Evolutionary conservation across 1,140 invertebrate species (phyloP), one percentile per base, ranked within the genome.

Genomic region (Protaetia brevitarsis): DNA sequence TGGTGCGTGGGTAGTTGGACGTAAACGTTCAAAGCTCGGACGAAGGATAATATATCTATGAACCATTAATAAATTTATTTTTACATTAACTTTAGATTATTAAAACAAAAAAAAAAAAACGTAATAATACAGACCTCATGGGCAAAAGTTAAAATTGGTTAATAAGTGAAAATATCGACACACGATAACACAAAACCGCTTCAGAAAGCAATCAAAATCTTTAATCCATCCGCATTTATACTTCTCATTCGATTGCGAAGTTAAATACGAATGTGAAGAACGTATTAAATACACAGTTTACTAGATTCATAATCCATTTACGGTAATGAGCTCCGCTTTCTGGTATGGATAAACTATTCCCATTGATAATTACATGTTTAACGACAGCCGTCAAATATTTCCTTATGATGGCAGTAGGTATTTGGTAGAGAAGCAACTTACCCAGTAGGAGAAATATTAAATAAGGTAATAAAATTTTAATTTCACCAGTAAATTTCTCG

Each of bases 401-500:
- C 34, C 34, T 37, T 37, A 37, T 37, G 34, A 13, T 37, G 34
- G 10, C 16, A 37, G 34, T 37, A n/a, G n/a, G n/a, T n/a, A n/a
- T 37, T 16, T 37, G 34, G n/a, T 13, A 37, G 34, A 37, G 3
- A 0, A 37, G 16, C 11, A 37, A 37, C 34, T 11, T 11, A 37
- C 34, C 16, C n/a, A 13, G 34, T 37, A 3, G 34, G 16, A 37
- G n/a, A 37, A 37, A 7, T 37, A 37, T 37, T 37, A 37, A 11
- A 37, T 37, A 37, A 37, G 34, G 34, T 11, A 37, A 37, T 37
- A 37, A 37, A 37, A 37, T 37, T 37, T 37, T 37, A 37, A 37
- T 37, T 37, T 37, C 11, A 11, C 34, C 34, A 37, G 34, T 37
- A 37, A 37, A 37, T 37, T 37, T 37, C 34, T 37, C 34, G 16